Evolutionary conservation across 1,140 invertebrate species (phyloP).

Genomic region (Calliphora vicina): DNA sequence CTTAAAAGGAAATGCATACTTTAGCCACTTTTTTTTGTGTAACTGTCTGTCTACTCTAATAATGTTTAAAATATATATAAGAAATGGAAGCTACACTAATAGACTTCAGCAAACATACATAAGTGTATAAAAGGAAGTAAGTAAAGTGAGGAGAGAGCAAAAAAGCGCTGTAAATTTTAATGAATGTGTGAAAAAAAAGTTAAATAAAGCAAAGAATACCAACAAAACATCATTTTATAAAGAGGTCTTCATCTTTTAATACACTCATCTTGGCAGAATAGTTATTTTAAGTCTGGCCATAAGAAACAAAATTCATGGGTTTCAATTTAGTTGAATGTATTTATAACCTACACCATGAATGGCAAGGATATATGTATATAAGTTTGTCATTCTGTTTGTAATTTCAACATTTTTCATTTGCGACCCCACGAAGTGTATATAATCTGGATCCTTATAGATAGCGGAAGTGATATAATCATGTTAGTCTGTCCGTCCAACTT

Average conservation of each 20-base stretch:
- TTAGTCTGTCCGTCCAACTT: too few relatives aligned
- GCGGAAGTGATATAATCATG: too few relatives aligned
- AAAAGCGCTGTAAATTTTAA: neutral
- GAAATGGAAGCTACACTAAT: too few relatives aligned
- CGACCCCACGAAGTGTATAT: too few relatives aligned
- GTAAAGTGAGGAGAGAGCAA: neutral
- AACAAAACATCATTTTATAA: neutral
- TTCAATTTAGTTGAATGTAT: neutral
- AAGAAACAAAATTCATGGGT: neutral
- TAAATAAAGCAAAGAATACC: neutral
- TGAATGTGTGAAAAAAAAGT: neutral
- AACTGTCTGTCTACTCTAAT: neutral
- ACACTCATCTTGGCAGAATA: neutral
- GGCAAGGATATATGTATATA: too few relatives aligned
- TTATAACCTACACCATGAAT: too few relatives aligned
- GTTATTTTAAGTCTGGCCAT: neutral
- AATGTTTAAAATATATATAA: neutral
- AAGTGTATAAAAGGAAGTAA: neutral
- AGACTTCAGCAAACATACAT: neutral
- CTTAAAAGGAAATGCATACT: neutral
- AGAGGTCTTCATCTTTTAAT: neutral
- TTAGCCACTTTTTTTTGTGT: neutral
- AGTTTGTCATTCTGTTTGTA: too few relatives aligned
- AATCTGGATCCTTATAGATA: too few relatives aligned
- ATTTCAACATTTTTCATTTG: too few relatives aligned